Conservation (phyloP, 2,797 vertebrate genomes). For the Luscinia luscinia region DNA sequence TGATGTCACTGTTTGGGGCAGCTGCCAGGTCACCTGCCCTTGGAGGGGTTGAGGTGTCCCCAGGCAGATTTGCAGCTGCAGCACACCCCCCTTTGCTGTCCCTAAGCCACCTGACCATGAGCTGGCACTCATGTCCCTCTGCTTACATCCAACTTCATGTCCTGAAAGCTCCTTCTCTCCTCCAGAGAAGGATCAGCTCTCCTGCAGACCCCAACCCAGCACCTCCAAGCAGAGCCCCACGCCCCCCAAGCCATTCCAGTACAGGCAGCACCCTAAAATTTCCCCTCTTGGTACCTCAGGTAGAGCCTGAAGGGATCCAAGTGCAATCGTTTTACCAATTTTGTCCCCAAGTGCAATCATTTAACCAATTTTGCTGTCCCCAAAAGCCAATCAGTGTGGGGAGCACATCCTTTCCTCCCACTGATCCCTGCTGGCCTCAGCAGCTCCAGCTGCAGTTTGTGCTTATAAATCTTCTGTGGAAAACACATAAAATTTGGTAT, state of each 20-base stretch:
- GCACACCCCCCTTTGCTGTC: neutral
- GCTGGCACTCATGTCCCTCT: neutral
- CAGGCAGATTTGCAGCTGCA: neutral
- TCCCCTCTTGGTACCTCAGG: neutral
- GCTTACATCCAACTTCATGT: neutral
- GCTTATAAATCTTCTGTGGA: neutral
- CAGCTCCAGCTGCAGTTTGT: neutral
- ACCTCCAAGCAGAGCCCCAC: neutral
- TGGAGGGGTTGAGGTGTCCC: neutral
- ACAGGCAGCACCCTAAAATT: neutral
- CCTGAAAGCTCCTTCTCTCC: neutral
- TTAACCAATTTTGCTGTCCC: neutral
- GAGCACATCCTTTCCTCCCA: neutral
- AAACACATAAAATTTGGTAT: neutral
- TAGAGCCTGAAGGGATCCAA: neutral
- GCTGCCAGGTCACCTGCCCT: neutral
- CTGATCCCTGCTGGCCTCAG: fast-evolving
- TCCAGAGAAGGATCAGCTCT: neutral
- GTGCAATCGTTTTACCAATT: neutral
- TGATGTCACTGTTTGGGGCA: neutral
- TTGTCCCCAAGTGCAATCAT: neutral
- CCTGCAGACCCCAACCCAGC: neutral
- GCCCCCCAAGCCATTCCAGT: neutral
- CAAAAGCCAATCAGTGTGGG: neutral
- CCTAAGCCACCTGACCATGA: neutral